These are phyloP conservation scores for Lutjanus erythropterus DNA, from an alignment of 2,113 vertebrate species.

Conservation along the genomic window DNA sequence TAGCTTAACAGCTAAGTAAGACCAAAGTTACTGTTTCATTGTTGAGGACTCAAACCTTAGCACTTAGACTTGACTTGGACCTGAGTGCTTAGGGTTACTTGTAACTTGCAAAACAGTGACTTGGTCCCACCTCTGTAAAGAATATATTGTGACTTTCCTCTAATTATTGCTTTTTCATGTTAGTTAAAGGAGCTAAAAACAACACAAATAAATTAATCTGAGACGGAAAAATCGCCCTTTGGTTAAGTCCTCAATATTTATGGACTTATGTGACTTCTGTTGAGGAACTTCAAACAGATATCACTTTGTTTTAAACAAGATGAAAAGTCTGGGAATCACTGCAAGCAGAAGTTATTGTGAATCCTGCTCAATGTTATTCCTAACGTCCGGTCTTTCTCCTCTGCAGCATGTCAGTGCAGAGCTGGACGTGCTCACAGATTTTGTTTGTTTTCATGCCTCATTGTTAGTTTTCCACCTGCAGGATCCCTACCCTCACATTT, in stretches of 20 bases:
- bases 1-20: no score
- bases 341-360: background rate
- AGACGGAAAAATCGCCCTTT: background rate
- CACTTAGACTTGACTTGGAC: no score
- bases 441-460: slow-evolving; percentile 3
- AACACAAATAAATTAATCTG: background rate
- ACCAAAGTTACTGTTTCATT: no score
- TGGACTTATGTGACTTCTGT: background rate
- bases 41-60: no score
- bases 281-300: background rate
- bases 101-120: no score
- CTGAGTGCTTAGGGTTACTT: no score
- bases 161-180: background rate
- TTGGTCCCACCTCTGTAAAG: no score
- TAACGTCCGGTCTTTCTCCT: background rate
- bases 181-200: background rate
- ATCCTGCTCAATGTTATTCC: slow-evolving; percentile 4
- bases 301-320: background rate
- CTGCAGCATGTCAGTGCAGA: slow-evolving; percentile 13
- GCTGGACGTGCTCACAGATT: background rate
- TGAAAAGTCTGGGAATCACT: background rate
- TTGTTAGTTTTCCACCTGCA: slow-evolving; percentile 12
- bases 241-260: background rate
- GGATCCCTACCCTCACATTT: slow-evolving; percentile 2
- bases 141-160: background rate